Percentiles rank a stretch among this genome's conserved stretches.
These are phyloP conservation scores for Cetonia aurata DNA, from an alignment of 2,888 invertebrate genomes.

Conservation along the genomic window DNA sequence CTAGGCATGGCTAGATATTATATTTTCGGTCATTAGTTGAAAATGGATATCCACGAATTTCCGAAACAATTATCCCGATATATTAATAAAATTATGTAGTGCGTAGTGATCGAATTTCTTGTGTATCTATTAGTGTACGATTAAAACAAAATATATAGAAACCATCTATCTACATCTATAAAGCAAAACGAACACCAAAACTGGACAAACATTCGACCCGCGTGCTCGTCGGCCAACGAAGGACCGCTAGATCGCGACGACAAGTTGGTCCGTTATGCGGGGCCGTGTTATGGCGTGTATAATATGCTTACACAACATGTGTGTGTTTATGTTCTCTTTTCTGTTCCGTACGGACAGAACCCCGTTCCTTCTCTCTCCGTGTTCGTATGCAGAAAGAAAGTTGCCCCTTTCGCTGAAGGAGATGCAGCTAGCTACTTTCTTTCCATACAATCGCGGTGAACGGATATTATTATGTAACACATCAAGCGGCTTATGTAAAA, in stretches of 20 bases:
- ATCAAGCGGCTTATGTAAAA: conserved; percentile 11
- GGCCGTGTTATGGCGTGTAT: conserved; percentile 25
- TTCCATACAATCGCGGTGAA: conserved; percentile 40
- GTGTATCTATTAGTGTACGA: too few species aligned
- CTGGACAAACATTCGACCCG: too few species aligned
- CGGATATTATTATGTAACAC: conserved; percentile 43
- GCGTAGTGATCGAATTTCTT: too few species aligned
- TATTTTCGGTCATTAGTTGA: too few species aligned
- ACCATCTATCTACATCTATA: too few species aligned
- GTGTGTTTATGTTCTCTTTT: not conserved
- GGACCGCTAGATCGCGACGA: conserved; percentile 28
- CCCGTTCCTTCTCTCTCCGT: conserved; percentile 20
- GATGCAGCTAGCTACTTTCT: conserved; percentile 44
- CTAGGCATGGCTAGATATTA: too few species aligned
- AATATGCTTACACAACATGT: not conserved
- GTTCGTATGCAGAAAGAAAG: conserved; percentile 40
- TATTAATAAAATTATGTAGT: too few species aligned
- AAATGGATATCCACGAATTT: too few species aligned
- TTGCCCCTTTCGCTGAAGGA: conserved; percentile 45
- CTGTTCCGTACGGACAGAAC: too few species aligned
- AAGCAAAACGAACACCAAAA: too few species aligned
- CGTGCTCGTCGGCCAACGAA: not conserved
- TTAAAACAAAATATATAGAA: too few species aligned
- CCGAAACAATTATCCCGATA: too few species aligned
- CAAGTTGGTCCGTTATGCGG: conserved; percentile 29